phyloP scores from a whole-genome alignment of 2,888 invertebrate species.

The Sisyra terminalis region DNA sequence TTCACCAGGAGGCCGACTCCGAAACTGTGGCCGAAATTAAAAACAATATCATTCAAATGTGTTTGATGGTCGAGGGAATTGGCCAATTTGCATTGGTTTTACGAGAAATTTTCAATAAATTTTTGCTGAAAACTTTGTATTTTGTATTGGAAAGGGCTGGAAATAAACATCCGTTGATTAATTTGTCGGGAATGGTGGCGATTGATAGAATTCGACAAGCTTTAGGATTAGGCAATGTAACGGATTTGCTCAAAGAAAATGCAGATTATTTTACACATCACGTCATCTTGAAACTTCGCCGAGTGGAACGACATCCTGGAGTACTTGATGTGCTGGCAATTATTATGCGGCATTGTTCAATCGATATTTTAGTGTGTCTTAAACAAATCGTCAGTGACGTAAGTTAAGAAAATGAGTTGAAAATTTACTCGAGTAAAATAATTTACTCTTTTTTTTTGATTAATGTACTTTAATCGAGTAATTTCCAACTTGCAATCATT shows the following conservation, averaged over 20 bases:
- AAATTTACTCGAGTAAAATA: no score
- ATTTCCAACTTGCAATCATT: no score
- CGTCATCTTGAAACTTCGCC: conserved; percentile 44
- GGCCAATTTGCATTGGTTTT: conserved; percentile 42
- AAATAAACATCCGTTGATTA: conserved; percentile 43
- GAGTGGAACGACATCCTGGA: conserved; percentile 40
- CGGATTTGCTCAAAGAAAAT: conserved; percentile 46
- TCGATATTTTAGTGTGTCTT: conserved; percentile 44
- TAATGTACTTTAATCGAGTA: no score
- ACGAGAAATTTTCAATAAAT: conserved; percentile 34
- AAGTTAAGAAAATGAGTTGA: no score
- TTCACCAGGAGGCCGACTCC: conserved; percentile 22
- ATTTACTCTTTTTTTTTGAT: no score
- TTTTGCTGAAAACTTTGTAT: conserved; percentile 48
- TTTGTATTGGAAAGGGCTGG: conserved; percentile 54
- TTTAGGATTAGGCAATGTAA: conserved; percentile 33
- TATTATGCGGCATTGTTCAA: conserved; percentile 51
- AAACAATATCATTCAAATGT: conserved; percentile 45
- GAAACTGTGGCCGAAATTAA: conserved; percentile 30
- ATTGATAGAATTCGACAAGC: conserved; percentile 39
- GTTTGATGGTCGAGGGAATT: conserved; percentile 52
- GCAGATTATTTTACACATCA: conserved; percentile 61
- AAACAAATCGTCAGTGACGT: conserved; percentile 54
- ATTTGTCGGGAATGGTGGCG: conserved; percentile 40
- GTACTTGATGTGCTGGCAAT: conserved; percentile 56